These are phyloP conservation scores for Florisuga fusca DNA, from an alignment of 2,797 vertebrate genomes.

Conservation along the genomic window DNA sequence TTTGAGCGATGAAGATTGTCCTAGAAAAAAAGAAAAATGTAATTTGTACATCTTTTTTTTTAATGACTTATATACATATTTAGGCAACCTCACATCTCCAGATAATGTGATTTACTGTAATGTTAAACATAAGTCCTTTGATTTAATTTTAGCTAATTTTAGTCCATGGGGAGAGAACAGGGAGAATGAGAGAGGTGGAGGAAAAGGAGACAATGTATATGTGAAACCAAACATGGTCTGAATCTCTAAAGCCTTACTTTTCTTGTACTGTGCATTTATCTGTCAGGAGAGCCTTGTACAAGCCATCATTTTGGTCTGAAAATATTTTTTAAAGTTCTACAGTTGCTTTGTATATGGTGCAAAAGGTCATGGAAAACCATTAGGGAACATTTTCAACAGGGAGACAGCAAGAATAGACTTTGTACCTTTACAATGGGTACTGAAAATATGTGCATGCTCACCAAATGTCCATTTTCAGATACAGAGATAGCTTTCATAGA, in stretches of 20 bases:
- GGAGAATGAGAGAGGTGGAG: fast-evolving
- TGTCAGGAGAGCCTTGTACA: neutral
- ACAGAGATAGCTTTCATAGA: neutral
- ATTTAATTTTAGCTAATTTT: neutral
- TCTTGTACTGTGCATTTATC: neutral
- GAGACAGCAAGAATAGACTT: neutral
- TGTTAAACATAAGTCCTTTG: fast-evolving
- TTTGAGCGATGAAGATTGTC: neutral
- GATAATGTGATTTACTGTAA: neutral
- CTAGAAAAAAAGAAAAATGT: neutral
- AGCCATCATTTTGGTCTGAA: neutral
- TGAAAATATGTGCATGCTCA: neutral
- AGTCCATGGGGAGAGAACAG: fast-evolving
- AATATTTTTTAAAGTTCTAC: neutral
- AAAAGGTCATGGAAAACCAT: neutral
- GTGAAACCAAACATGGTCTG: fast-evolving
- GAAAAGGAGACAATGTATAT: neutral
- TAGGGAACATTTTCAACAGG: neutral
- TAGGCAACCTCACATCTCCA: neutral
- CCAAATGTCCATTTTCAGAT: neutral
- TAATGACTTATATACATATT: neutral
- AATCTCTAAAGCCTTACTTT: neutral
- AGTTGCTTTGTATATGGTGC: neutral
- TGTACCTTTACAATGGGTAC: neutral
- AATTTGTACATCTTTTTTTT: neutral